These are phyloP conservation scores for Plebejus anna DNA, from an alignment of 2,888 invertebrate genomes.

Conservation along the genomic window DNA sequence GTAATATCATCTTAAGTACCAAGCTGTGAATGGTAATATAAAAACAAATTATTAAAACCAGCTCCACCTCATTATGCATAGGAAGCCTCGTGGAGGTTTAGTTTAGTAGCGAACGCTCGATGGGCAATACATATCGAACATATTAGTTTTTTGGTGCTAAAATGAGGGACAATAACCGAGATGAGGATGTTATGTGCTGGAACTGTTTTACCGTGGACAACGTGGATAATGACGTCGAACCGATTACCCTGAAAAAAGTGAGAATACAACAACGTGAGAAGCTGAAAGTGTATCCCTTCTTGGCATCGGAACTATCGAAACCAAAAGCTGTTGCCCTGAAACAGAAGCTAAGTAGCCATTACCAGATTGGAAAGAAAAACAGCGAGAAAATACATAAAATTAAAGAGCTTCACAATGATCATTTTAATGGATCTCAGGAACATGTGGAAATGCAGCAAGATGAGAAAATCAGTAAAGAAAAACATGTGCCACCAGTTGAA, in stretches of 20 bases:
- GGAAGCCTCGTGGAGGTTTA: constrained; percentile 13
- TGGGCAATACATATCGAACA: neutral
- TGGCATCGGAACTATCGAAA: constrained; percentile 58
- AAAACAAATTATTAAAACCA: constrained; percentile 29
- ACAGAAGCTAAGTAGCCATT: constrained; percentile 63
- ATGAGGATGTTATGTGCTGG: constrained; percentile 60
- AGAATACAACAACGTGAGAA: constrained; percentile 55
- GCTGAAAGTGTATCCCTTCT: constrained; percentile 60
- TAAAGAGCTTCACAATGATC: neutral
- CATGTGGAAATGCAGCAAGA: neutral
- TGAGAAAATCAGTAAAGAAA: neutral
- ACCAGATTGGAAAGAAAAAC: constrained; percentile 55
- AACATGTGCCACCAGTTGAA: neutral
- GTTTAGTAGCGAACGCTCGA: constrained; percentile 5
- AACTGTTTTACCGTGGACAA: constrained; percentile 57
- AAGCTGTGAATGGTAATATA: constrained; percentile 21
- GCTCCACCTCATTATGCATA: constrained; percentile 21
- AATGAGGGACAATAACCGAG: constrained; percentile 36
- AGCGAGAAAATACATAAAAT: constrained; percentile 51
- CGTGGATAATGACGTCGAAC: constrained; percentile 45
- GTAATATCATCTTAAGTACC: constrained; percentile 18
- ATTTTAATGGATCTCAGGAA: neutral
- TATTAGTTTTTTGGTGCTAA: neutral
- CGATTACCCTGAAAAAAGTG: constrained; percentile 53
- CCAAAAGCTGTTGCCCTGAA: constrained; percentile 62